These are phyloP conservation scores for Perognathus longimembris DNA, from an alignment of 2,113 vertebrate species.

Conservation along the genomic window DNA sequence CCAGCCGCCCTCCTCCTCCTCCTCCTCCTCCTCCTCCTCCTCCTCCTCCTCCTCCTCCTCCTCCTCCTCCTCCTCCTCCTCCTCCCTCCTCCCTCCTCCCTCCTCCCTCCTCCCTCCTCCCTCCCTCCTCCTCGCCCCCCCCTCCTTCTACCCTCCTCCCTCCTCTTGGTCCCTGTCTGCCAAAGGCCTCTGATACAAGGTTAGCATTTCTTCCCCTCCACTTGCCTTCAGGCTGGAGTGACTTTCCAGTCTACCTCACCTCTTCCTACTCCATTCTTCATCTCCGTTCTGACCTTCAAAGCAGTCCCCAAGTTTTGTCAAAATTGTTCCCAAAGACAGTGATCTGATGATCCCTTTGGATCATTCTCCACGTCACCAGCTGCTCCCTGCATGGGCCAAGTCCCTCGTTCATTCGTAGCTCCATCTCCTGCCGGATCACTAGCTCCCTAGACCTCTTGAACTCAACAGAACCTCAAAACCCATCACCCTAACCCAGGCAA, in stretches of 20 bases:
- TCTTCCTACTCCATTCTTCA: neutral
- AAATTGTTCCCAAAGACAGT: neutral
- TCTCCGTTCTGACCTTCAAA: neutral
- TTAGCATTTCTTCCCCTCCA: neutral
- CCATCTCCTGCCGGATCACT: neutral
- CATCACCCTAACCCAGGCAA: neutral
- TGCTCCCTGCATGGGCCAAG: neutral
- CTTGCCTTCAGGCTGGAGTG: neutral
- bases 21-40: accelerated
- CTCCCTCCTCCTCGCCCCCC: neutral
- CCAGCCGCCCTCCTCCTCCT: neutral
- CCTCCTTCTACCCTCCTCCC: accelerated
- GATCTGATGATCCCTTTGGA: too few relatives aligned
- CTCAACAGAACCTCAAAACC: neutral
- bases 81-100: accelerated
- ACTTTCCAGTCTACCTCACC: neutral
- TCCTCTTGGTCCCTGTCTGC: neutral
- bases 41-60: too few relatives aligned
- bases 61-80: too few relatives aligned
- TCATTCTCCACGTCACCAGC: neutral
- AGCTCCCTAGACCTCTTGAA: neutral
- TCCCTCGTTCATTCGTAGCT: neutral
- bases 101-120: neutral
- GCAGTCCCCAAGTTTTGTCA: neutral
- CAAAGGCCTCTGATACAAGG: neutral